Base-by-base conservation (phyloP, 2,888 invertebrate species). In the Pristionchus mayeri region DNA sequence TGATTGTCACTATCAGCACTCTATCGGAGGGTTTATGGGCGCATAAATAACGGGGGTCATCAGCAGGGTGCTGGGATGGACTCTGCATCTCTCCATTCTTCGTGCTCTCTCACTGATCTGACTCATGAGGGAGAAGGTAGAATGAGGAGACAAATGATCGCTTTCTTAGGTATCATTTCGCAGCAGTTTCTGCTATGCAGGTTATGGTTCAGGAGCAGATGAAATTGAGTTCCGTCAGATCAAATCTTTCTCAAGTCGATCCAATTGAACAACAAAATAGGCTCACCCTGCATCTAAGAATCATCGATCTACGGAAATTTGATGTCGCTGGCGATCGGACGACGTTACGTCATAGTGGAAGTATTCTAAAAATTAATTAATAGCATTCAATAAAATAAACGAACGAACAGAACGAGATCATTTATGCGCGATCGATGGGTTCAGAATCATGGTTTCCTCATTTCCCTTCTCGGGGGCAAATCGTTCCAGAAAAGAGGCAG, bases 401-500 rank as follows among this genome's bases (percentile, higher is more conserved):
- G 24, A 71, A 71, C 27, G 30, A 63, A 52, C 52, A 18, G 52
- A 3, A 52, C 4, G 13, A 52, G n/a, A 52, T 52, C 7, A 16
- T 50, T 27, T 30, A 30, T 27, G 7, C 30, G 57, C 9, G 4
- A 34, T 13, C 63, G 34, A 63, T 34, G 18, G 18, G 34, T 63
- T 34, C 34, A 57, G 24, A 34, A 27, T 13, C 27, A 16, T 34
- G 34, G 63, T 63, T 30, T 34, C 34, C 27, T 34, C 63, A 4
- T 21, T 63, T 63, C 13, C 63, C 63, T 27, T 13, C 9, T 60
- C 60, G 34, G 63, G 63, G 34, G 37, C 34, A 30, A 63, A 63
- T 71, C 71, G 71, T 71, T 71, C 71, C 71, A 71, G 71, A 71
- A 71, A 37, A 40, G 67, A 40, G 13, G 24, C n/a, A 30, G 78